Percentiles rank a stretch among this genome's conserved stretches.
Evolutionary conservation across 1,140 invertebrate species (phyloP).

Genomic region (Hirudo medicinalis): DNA sequence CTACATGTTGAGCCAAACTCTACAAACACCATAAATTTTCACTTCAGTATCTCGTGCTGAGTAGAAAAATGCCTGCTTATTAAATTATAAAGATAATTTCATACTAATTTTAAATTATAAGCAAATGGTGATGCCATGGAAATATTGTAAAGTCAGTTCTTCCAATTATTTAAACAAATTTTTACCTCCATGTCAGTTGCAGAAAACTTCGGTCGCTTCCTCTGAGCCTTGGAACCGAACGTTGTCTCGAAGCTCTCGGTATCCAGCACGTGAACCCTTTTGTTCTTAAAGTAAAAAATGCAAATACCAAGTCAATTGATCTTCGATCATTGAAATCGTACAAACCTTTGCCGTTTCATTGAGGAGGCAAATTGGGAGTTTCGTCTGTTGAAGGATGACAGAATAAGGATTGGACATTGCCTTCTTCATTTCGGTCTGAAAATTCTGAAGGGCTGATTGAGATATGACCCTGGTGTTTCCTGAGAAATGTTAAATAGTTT

Average conservation of each 20-base stretch:
- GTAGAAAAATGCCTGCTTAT: background rate
- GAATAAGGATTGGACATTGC: conserved; percentile 91
- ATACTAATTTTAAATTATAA: background rate
- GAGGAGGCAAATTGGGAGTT: conserved; percentile 79
- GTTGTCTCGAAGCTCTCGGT: conserved; percentile 84
- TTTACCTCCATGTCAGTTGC: conserved; percentile 45
- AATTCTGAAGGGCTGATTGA: conserved; percentile 85
- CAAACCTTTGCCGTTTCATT: conserved; percentile 72
- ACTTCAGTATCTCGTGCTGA: background rate
- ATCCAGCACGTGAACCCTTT: conserved; percentile 82
- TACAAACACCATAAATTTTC: conserved; percentile 22
- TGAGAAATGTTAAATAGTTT: conserved; percentile 26
- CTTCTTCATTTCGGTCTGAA: conserved; percentile 86
- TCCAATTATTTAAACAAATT: background rate
- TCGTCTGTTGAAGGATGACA: conserved; percentile 90
- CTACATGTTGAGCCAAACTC: conserved; percentile 56
- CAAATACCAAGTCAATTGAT: background rate
- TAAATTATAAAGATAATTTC: background rate
- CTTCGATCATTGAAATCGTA: background rate
- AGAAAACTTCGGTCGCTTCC: conserved; percentile 76
- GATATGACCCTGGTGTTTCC: conserved; percentile 60
- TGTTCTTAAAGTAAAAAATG: conserved; percentile 42
- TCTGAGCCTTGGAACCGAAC: conserved; percentile 82
- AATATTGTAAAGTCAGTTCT: background rate
- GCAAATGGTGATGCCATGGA: background rate